phyloP scores from a whole-genome alignment of 1,140 invertebrate genomes.

The Chymomyza costata region DNA sequence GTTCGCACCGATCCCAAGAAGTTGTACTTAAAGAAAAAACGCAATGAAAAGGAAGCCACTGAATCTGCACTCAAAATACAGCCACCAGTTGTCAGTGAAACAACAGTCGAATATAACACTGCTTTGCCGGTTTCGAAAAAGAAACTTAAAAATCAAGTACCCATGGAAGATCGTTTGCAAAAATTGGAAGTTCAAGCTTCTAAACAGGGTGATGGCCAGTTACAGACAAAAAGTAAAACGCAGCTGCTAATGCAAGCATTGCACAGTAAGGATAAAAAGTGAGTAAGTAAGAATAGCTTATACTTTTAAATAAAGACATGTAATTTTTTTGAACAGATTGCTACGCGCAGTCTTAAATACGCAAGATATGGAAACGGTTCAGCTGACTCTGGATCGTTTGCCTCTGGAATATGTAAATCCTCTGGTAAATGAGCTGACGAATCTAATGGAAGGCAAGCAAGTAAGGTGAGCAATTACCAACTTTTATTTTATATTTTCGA shows the following conservation, averaged over 20 bases:
- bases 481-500: neutral
- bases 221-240: conserved; percentile 81
- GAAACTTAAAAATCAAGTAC: conserved; percentile 79
- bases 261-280: conserved; percentile 84
- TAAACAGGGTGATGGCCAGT: conserved; percentile 70
- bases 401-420: conserved; percentile 80
- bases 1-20: conserved; percentile 77
- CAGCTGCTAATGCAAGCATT: conserved; percentile 86
- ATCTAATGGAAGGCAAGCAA: conserved; percentile 79
- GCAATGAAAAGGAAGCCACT: conserved; percentile 54
- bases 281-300: conserved; percentile 23
- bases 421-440: conserved; percentile 80
- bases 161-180: conserved; percentile 84
- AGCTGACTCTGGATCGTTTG: conserved; percentile 79
- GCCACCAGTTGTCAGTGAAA: conserved; percentile 74
- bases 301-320: neutral
- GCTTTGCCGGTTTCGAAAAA: conserved; percentile 75
- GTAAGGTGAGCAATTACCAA: conserved; percentile 76
- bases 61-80: conserved; percentile 76
- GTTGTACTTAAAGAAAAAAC: conserved; percentile 68
- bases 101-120: conserved; percentile 58
- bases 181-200: conserved; percentile 79
- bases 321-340: conserved; percentile 61
- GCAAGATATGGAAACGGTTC: conserved; percentile 78
- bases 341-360: conserved; percentile 78